A percentile compares a stretch with the other conserved stretches of the same genome.
Conservation (phyloP, 2,113 vertebrate species). For the Henicopernis longicauda region DNA sequence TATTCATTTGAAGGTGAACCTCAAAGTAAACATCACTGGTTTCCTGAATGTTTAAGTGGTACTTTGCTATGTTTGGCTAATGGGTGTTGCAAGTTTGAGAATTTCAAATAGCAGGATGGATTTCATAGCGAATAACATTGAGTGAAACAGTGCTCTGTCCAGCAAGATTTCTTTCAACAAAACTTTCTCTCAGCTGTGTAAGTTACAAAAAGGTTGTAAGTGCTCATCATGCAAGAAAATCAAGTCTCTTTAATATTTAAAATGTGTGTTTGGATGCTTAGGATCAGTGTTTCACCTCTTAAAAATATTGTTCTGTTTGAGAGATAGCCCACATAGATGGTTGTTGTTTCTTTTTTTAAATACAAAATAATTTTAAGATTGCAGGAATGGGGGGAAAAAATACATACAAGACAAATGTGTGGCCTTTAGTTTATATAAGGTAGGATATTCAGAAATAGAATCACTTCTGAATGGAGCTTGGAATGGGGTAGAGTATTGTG, state of each 20-base stretch:
- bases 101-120: constrained; percentile 45
- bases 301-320: not conserved
- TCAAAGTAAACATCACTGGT: constrained; percentile 53
- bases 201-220: not conserved
- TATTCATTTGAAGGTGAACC: constrained; percentile 37
- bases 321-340: not conserved
- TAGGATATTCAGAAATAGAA: not conserved
- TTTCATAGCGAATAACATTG: constrained; percentile 30
- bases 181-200: not conserved
- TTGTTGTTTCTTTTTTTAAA: not conserved
- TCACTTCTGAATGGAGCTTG: not conserved
- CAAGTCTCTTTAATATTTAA: not conserved
- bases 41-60: constrained; percentile 52
- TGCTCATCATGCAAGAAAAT: not conserved
- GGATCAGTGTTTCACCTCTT: not conserved
- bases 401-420: not conserved
- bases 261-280: not conserved
- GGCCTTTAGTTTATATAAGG: not conserved
- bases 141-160: not conserved
- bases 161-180: not conserved
- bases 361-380: not conserved
- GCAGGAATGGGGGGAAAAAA: not conserved
- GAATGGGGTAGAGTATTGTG: not conserved
- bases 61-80: constrained; percentile 58
- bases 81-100: constrained; percentile 40